Conservation (phyloP, 2,113 vertebrate genomes). For the Microtus richardsoni region DNA sequence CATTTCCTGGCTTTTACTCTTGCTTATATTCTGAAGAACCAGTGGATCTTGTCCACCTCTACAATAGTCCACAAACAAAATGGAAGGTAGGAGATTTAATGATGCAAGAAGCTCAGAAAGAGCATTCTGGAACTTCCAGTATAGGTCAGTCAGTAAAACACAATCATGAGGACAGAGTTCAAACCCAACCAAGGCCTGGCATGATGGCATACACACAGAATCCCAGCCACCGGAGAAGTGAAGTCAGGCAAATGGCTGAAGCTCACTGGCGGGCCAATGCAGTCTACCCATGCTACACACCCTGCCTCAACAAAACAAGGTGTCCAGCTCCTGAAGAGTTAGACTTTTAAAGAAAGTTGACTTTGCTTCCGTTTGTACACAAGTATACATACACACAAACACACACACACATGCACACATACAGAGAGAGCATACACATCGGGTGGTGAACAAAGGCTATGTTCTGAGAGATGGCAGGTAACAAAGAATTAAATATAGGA, state of each 20-base stretch:
- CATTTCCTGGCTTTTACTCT: neutral
- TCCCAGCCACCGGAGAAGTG: neutral
- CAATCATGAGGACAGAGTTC: neutral
- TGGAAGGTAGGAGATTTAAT: neutral
- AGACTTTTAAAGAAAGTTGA: neutral
- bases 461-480: neutral
- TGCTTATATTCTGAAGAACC: neutral
- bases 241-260: neutral
- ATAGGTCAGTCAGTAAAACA: neutral
- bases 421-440: no score
- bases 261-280: neutral
- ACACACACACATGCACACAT: neutral
- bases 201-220: neutral
- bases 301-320: neutral
- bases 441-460: neutral
- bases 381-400: no score
- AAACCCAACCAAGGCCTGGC: neutral
- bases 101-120: neutral
- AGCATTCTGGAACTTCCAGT: neutral
- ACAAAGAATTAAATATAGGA: constrained; percentile 13
- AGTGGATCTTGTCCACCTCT: neutral
- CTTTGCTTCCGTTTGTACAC: neutral
- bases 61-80: neutral
- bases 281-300: no score
- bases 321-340: neutral